Base-by-base conservation (phyloP, 2,797 vertebrate species). In the Myotis findleyi region DNA sequence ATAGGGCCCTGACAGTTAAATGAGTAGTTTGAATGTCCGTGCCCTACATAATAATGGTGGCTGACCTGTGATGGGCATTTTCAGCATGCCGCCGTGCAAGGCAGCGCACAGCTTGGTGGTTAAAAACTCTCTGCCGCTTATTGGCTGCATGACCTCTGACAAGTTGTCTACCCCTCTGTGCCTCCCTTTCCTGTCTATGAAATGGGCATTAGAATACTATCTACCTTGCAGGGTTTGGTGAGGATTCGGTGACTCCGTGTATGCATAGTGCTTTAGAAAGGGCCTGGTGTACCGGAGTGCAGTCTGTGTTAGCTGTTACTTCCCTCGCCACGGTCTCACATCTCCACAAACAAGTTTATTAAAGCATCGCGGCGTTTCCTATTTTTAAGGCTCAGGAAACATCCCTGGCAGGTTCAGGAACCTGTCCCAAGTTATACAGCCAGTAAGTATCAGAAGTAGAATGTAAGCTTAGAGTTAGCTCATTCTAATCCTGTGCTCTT, bases 301-400 rank as follows among this genome's bases (percentile, higher is more conserved):
- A 33, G 6, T 64, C 66, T 77, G 2, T 57, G 1, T 62, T 33
- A 72, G 36, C 38, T 47, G 10, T 59, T 41, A 21, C 27, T 93
- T 7, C 41, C 83, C 57, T 41, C 57, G 66, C 36, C 21, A 36
- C 30, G 17, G 57, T 49, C 68, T 83, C 55, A 44, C 12, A 8
- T 33, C 49, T 87, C 53, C 55, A 21, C 8, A 49, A 36, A 4
- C 27, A 71, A 44, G n/a, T 69, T 89, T 57, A 41, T 38, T 4
- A 69, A 51, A 59, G 16, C 5, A 14, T 64, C 27, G 33, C 55
- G 41, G 20, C 41, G 21, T n/a, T 55, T 83, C 18, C 27, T 23
- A 53, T 64, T n/a, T n/a, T 85, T 84, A 77, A 93, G 25, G 21
- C 41, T 36, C 92, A 92, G 30, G 53, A 55, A 30, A 44, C 17